These are phyloP conservation scores for Drosophila nigrodunni DNA, from an alignment of 1,140 invertebrate species.

Conservation along the genomic window DNA sequence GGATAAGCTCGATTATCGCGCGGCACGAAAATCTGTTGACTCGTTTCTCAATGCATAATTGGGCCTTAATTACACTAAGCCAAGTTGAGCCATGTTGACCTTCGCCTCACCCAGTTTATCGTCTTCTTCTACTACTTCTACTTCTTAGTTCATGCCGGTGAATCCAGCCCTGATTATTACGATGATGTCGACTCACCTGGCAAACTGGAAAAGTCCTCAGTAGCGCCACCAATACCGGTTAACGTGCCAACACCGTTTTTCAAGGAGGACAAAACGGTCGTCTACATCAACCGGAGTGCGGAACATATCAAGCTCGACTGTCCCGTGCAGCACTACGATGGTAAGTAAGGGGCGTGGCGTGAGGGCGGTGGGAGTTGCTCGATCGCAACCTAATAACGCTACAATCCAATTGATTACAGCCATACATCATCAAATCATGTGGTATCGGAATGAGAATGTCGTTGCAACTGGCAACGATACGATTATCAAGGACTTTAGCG, in stretches of 20 bases:
- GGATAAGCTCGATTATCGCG: conserved; percentile 51
- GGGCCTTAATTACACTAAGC: conserved; percentile 57
- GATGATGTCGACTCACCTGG: conserved; percentile 58
- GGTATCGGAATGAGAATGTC: conserved; percentile 50
- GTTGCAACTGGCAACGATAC: conserved; percentile 42
- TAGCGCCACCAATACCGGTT: conserved; percentile 46
- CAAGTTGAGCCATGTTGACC: conserved; percentile 57
- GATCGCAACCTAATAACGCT: background rate
- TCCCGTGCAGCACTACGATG: conserved; percentile 68
- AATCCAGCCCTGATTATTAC: conserved; percentile 46
- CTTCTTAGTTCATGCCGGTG: conserved; percentile 30
- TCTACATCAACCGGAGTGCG: conserved; percentile 49
- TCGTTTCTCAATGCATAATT: conserved; percentile 71
- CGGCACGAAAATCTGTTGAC: conserved; percentile 66
- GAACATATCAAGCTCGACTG: conserved; percentile 58
- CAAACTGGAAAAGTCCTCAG: conserved; percentile 60
- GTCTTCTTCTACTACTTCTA: background rate
- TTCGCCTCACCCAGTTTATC: conserved; percentile 58
- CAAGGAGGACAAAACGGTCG: conserved; percentile 39
- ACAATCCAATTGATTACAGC: conserved; percentile 23
- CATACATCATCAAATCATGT: conserved; percentile 56
- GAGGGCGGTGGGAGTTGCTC: background rate
- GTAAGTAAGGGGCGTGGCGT: conserved; percentile 38
- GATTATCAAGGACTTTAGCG: conserved; percentile 33
- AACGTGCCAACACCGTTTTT: conserved; percentile 49